These are phyloP conservation scores for Carposina sasakii DNA, from an alignment of 1,140 invertebrate species.

Conservation along the genomic window DNA sequence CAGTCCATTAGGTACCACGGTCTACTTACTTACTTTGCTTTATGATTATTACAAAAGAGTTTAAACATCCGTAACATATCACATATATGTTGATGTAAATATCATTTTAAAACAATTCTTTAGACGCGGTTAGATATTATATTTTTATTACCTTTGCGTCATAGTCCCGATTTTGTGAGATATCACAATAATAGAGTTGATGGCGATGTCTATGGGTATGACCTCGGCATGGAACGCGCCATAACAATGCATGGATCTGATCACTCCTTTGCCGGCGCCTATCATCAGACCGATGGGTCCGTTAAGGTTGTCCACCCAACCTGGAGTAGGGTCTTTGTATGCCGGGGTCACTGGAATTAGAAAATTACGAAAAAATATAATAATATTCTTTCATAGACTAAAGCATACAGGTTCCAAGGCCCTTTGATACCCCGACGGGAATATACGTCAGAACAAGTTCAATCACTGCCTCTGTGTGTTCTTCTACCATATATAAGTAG, in stretches of 20 bases:
- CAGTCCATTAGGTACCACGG: no score
- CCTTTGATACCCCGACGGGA: slow-evolving; percentile 90
- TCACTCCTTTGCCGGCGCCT: slow-evolving; percentile 84
- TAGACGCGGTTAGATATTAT: no score
- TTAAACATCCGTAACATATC: no score
- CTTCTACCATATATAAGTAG: slow-evolving; percentile 87
- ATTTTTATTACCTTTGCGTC: slow-evolving; percentile 49
- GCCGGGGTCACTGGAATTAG: slow-evolving; percentile 72
- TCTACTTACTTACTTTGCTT: no score
- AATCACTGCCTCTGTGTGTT: slow-evolving; percentile 84
- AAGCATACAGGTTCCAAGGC: slow-evolving; percentile 84
- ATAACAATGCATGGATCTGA: slow-evolving; percentile 85
- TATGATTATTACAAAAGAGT: no score
- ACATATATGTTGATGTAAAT: no score
- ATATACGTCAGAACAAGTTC: slow-evolving; percentile 81
- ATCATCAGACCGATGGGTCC: slow-evolving; percentile 85
- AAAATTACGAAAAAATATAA: background rate
- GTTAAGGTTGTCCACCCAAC: slow-evolving; percentile 93
- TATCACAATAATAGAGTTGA: slow-evolving; percentile 83
- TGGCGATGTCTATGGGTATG: slow-evolving; percentile 87
- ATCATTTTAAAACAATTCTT: no score
- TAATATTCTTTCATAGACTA: background rate
- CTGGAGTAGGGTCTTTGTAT: slow-evolving; percentile 72
- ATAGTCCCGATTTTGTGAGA: slow-evolving; percentile 73
- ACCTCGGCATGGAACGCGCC: slow-evolving; percentile 82